Percentiles rank a stretch among this genome's conserved stretches.
phyloP scores from a whole-genome alignment of 2,797 vertebrate species.

The Trachops cirrhosus region DNA sequence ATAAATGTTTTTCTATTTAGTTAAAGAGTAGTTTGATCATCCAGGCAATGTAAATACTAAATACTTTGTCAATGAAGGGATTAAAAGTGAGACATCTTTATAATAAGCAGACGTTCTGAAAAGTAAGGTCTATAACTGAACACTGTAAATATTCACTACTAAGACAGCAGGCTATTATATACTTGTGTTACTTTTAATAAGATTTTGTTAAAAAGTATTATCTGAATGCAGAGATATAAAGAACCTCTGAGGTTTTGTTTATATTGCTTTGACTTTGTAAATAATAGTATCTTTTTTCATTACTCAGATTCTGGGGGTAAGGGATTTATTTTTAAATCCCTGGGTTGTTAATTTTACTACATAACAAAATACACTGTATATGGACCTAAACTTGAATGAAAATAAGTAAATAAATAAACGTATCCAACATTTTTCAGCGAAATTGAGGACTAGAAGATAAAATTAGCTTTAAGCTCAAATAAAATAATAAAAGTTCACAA shows the following conservation, averaged over 20 bases:
- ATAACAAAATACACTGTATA: background rate
- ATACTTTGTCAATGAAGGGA: conserved; percentile 84
- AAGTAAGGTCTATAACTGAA: conserved; percentile 76
- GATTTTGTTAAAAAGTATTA: conserved; percentile 16
- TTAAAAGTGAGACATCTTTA: conserved; percentile 82
- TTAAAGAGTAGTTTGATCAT: conserved; percentile 89
- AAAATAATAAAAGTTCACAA: background rate
- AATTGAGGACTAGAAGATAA: background rate
- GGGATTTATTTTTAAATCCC: conserved; percentile 1
- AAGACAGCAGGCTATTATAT: conserved; percentile 56
- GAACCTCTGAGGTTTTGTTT: background rate
- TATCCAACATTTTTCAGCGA: background rate
- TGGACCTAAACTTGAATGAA: background rate
- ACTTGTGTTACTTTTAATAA: background rate
- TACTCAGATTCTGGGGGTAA: background rate
- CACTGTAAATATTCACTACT: conserved; percentile 61
- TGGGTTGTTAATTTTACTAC: background rate
- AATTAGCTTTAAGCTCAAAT: background rate
- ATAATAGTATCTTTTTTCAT: background rate
- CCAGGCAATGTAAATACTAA: conserved; percentile 86
- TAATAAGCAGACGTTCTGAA: conserved; percentile 84
- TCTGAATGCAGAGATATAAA: background rate
- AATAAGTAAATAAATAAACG: background rate
- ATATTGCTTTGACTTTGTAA: background rate
- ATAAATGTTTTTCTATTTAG: conserved; percentile 80